Evolutionary conservation across 2,888 invertebrate genomes (phyloP).

Genomic region (Idaea aversata): DNA sequence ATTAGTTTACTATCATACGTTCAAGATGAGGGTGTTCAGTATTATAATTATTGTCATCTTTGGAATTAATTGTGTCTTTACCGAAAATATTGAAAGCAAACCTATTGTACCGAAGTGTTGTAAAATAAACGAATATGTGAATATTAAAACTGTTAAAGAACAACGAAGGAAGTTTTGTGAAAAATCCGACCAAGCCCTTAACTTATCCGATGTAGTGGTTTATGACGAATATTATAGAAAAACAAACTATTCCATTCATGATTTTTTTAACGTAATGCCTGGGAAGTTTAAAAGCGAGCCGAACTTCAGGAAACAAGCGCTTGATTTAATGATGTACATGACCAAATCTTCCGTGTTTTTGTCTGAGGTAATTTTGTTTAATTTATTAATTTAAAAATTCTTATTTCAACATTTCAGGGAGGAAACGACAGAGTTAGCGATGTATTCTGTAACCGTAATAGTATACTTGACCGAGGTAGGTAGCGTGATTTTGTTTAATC

Average conservation of each 20-base stretch:
- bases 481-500: background rate
- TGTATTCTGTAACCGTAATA: background rate
- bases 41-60: background rate
- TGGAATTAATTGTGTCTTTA: background rate
- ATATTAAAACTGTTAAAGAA: background rate
- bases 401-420: background rate
- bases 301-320: background rate
- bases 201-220: background rate
- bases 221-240: background rate
- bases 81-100: background rate
- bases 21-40: background rate
- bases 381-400: background rate
- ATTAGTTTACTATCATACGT: background rate
- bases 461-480: background rate
- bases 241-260: background rate
- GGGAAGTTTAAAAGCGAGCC: background rate
- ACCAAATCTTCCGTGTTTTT: background rate
- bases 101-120: background rate
- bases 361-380: background rate
- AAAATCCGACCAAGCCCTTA: background rate
- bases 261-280: background rate
- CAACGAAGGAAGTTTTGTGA: background rate
- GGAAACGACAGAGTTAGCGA: background rate
- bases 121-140: conserved; percentile 1
- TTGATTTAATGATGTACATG: background rate